Percentiles rank a stretch among this genome's conserved stretches.
Conservation (phyloP, 2,797 vertebrate species). For the Schizothorax lantsangensis region DNA sequence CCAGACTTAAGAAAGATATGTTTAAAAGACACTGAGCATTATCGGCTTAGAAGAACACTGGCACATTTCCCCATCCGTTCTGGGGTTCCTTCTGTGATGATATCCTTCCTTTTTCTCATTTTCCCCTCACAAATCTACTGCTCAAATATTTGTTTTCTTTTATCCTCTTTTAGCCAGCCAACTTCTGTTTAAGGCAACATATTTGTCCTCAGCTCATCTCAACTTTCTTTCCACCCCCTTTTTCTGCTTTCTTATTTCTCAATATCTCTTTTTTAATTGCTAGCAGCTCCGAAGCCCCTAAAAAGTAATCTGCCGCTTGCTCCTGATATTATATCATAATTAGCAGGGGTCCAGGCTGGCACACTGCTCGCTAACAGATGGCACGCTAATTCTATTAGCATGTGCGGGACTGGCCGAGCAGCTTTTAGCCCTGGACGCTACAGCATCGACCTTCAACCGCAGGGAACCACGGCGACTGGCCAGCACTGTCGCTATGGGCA, state of each 20-base stretch:
- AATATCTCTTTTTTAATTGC: constrained; percentile 76
- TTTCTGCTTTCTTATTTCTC: constrained; percentile 59
- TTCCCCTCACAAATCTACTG: not conserved
- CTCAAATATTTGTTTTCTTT: not conserved
- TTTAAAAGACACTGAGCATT: constrained; percentile 76
- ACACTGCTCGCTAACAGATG: constrained; percentile 88
- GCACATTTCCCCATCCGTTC: constrained; percentile 1
- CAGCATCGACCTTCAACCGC: constrained; percentile 78
- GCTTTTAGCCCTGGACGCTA: constrained; percentile 75
- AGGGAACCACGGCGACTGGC: constrained; percentile 63
- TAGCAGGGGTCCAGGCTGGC: constrained; percentile 87
- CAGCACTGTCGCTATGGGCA: constrained; percentile 39
- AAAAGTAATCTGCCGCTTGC: constrained; percentile 79
- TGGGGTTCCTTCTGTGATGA: not conserved
- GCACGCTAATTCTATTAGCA: constrained; percentile 93
- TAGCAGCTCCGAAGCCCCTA: constrained; percentile 70
- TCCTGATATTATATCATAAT: constrained; percentile 88
- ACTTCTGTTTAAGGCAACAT: not conserved
- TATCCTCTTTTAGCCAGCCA: constrained; percentile 17
- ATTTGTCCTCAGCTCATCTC: constrained; percentile 23
- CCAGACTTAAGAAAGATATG: constrained; percentile 76
- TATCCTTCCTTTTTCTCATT: not conserved
- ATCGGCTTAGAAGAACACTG: constrained; percentile 72
- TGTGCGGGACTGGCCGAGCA: constrained; percentile 82
- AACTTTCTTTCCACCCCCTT: not conserved